Percentiles rank a stretch among this genome's conserved stretches.
Conservation (phyloP, 2,113 vertebrate species). For the Delphinus delphis region DNA sequence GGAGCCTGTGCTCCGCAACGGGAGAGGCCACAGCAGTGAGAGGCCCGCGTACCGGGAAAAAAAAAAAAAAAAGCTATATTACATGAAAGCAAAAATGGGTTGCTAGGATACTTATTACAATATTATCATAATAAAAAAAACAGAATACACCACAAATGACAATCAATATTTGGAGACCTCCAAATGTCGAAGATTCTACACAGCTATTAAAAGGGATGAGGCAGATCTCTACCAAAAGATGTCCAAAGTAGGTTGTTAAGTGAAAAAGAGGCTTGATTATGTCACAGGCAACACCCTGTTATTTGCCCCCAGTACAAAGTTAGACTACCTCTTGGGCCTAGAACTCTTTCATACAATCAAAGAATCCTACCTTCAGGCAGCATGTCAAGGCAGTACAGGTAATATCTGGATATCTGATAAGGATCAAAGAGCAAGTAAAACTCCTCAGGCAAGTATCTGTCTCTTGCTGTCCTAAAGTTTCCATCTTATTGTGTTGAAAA, state of each 20-base stretch:
- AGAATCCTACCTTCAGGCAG: neutral
- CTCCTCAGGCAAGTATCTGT: neutral
- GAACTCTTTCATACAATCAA: neutral
- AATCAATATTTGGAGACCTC: neutral
- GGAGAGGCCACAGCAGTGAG: too few relatives aligned
- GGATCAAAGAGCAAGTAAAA: conserved; percentile 9
- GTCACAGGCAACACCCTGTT: neutral
- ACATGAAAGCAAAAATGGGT: neutral
- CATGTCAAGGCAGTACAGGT: neutral
- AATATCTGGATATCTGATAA: conserved; percentile 13
- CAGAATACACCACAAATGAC: neutral
- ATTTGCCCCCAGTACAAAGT: neutral
- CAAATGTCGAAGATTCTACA: neutral
- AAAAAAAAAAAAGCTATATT: neutral
- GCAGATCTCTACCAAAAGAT: neutral
- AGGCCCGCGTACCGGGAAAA: too few relatives aligned
- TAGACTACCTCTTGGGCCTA: neutral
- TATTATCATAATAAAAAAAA: neutral
- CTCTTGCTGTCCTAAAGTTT: neutral
- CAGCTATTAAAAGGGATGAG: neutral
- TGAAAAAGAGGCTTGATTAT: neutral
- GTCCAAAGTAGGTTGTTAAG: neutral
- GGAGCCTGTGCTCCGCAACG: too few relatives aligned
- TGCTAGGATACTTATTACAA: neutral
- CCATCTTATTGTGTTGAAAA: neutral